phyloP scores from a whole-genome alignment of 2,888 invertebrate species.

The Halocaridina rubra region DNA sequence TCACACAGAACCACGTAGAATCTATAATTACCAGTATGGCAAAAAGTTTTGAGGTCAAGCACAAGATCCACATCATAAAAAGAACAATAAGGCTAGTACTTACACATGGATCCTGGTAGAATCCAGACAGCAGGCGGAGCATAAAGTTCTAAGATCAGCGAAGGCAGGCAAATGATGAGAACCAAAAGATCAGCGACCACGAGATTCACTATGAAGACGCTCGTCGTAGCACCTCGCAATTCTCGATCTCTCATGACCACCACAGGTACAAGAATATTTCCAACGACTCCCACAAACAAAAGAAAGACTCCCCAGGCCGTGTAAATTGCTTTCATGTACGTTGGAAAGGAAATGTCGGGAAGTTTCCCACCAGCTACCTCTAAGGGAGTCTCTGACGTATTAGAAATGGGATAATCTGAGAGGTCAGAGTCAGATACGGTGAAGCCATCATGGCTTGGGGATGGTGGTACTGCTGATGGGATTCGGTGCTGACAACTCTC shows the following conservation, averaged over 20 bases:
- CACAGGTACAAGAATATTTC: conserved; percentile 47
- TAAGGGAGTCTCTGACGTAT: not conserved
- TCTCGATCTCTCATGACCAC: conserved; percentile 52
- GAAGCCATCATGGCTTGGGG: not conserved
- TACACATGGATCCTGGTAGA: conserved; percentile 52
- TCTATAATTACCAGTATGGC: no score
- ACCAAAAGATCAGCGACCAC: conserved; percentile 54
- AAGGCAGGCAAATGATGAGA: conserved; percentile 45
- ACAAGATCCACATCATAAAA: no score
- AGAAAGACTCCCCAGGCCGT: conserved; percentile 46
- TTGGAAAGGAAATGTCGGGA: conserved; percentile 40
- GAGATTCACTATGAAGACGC: conserved; percentile 54
- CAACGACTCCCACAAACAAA: conserved; percentile 38
- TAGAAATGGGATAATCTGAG: not conserved
- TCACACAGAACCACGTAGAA: no score
- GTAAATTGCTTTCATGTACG: conserved; percentile 51
- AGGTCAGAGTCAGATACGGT: not conserved
- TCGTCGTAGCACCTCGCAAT: conserved; percentile 41
- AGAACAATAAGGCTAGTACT: not conserved
- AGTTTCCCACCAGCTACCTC: not conserved
- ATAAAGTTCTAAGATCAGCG: conserved; percentile 42
- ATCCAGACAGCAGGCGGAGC: conserved; percentile 54
- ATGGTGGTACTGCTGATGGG: not conserved
- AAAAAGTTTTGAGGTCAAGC: no score
- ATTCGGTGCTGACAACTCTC: not conserved